Base-by-base conservation (phyloP, 2,113 vertebrate species). In the Nesogale talazaci region DNA sequence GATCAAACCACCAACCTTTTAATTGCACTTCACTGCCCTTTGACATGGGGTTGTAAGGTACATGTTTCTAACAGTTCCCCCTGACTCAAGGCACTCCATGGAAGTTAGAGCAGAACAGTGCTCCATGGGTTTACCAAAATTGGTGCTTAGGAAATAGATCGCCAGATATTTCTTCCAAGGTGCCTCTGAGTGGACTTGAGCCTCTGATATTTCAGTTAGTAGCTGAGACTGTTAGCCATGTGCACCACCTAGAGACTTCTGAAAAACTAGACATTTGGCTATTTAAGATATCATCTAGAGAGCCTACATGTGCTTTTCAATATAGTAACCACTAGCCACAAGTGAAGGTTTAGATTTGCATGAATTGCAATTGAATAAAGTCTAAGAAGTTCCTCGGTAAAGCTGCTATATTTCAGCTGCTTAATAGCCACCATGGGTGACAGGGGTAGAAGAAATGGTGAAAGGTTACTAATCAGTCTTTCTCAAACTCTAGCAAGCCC, bases 361-460 rank as follows among this genome's bases (percentile, higher is more conserved):
- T 52, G 46, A 52, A 52, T 52, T 52, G 46, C 46, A 52, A 52
- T 52, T 52, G 46, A 59, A 65, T 22, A 40, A 83, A 95, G 42
- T 52, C 59, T n/a, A 92, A 86, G n/a, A 23, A 84, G 34, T 95
- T 83, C 52, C 56, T 92, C 56, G 14, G 29, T 61, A 38, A 80
- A 3, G 42, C 14, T 86, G 42, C 36, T 15, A 80, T 17, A 31
- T 80, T 40, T 91, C 61, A 95, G 83, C 16, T 57, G 36, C n/a
- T 84, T 75, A 46, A 70, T 29, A 89, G 56, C 20, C 78, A 83
- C 20, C 22, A 59, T 40, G 36, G n/a, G 22, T 56, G 15, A 20
- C 29, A 76, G 34, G 52, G 14, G 25, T 69, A 12, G 67, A 93
- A 77, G 22, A 59, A 63, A 10, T 15, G 17, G 23, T 36, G 34